These are phyloP conservation scores for Bombus ignitus DNA, from an alignment of 1,140 invertebrate species.

Conservation along the genomic window DNA sequence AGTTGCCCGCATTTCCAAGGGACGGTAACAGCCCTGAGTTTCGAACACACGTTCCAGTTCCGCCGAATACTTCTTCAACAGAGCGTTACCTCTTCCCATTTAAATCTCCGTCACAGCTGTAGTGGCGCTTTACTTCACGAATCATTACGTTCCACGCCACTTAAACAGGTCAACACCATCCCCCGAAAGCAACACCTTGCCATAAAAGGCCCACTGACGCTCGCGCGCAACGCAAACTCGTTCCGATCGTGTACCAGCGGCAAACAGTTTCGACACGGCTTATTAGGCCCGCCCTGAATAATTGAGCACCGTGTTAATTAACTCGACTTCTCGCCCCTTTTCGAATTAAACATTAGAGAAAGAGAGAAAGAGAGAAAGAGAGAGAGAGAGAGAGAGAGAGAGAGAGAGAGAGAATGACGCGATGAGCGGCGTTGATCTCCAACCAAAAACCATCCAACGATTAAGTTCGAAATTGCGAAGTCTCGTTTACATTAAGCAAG, in stretches of 20 bases:
- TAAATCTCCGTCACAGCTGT: not conserved
- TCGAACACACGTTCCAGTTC: not conserved
- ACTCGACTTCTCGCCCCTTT: conserved; percentile 47
- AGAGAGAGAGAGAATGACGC: not conserved
- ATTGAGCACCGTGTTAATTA: conserved; percentile 57
- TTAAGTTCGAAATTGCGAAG: not conserved
- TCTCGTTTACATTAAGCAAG: not conserved
- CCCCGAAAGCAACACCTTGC: conserved; percentile 32
- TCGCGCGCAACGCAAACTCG: conserved; percentile 44
- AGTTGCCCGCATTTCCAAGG: not conserved
- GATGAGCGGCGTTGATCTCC: conserved; percentile 23
- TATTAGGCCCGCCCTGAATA: conserved; percentile 42
- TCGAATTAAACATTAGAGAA: conserved; percentile 54
- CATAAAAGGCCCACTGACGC: conserved; percentile 27
- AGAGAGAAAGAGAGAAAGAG: not conserved
- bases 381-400: no score
- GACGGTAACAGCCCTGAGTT: not conserved
- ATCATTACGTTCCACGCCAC: conserved; percentile 27
- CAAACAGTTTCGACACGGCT: conserved; percentile 55
- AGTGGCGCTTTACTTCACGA: not conserved
- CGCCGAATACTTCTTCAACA: no score
- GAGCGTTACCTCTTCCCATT: not conserved
- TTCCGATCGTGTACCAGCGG: conserved; percentile 43
- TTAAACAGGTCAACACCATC: conserved; percentile 19
- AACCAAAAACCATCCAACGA: not conserved